phyloP scores from a whole-genome alignment of 2,113 vertebrate genomes.

The Gobiocypris rarus region DNA sequence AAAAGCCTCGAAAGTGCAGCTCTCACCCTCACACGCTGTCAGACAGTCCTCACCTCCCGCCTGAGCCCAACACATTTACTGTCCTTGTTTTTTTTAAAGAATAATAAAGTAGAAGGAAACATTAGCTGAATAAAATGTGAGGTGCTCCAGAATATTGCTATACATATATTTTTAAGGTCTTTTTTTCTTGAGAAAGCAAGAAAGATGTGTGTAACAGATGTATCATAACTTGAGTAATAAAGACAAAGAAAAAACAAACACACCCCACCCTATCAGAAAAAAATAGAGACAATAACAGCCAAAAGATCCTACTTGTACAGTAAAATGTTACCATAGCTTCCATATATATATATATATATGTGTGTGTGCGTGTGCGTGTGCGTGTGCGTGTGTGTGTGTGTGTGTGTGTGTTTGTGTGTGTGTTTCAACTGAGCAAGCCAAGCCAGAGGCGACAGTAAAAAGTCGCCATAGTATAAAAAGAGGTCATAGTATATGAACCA shows the following conservation, averaged over 20 bases:
- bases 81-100: not conserved
- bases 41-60: constrained; percentile 8
- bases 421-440: too few species aligned
- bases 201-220: not conserved
- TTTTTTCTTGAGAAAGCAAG: not conserved
- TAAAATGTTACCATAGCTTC: not conserved
- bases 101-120: not conserved
- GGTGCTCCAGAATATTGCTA: not conserved
- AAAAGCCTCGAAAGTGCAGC: constrained; percentile 46
- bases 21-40: not conserved
- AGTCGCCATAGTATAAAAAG: too few species aligned
- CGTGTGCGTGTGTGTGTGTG: too few species aligned
- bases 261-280: not conserved
- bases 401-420: too few species aligned
- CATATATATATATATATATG: too few species aligned
- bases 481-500: not conserved
- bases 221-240: not conserved
- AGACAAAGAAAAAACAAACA: not conserved
- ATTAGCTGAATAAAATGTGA: not conserved
- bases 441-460: too few species aligned
- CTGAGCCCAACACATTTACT: not conserved
- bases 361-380: too few species aligned
- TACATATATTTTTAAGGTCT: not conserved
- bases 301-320: not conserved
- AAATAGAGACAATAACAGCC: too few species aligned